Percentiles rank a stretch among this genome's conserved stretches.
Conservation (phyloP, 2,888 invertebrate genomes). For the Limnephilus rhombicus region DNA sequence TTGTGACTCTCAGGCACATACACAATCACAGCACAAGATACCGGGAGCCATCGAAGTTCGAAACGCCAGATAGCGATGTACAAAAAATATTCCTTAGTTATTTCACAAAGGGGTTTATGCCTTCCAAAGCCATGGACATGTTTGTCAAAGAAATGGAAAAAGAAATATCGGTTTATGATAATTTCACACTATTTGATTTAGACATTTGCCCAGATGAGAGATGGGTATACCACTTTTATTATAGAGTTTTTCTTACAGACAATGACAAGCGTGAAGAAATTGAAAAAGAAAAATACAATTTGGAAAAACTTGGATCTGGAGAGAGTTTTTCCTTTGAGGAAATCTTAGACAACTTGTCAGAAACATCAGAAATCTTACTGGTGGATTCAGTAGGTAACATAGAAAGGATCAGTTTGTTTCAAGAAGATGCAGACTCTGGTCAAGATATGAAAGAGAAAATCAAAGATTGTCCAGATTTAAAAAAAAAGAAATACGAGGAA, state of each 20-base stretch:
- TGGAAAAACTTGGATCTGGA: neutral
- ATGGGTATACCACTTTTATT: constrained; percentile 50
- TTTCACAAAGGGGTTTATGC: constrained; percentile 34
- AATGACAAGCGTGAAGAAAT: constrained; percentile 8
- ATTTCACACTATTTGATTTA: constrained; percentile 29
- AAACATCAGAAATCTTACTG: constrained; percentile 48
- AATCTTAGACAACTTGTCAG: constrained; percentile 45
- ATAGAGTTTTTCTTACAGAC: constrained; percentile 19
- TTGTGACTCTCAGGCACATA: constrained; percentile 35
- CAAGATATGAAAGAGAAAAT: neutral
- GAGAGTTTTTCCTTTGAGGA: constrained; percentile 13
- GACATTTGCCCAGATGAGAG: constrained; percentile 42
- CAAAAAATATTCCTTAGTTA: constrained; percentile 35
- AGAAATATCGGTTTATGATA: constrained; percentile 13
- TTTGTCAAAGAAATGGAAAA: constrained; percentile 46
- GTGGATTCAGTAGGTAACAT: constrained; percentile 45
- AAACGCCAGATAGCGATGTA: constrained; percentile 29
- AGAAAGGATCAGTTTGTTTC: constrained; percentile 33
- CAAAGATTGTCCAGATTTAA: neutral
- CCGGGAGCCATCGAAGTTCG: constrained; percentile 20
- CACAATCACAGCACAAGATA: constrained; percentile 33
- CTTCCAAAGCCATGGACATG: constrained; percentile 42
- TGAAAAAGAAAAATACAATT: neutral
- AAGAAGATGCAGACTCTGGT: neutral
- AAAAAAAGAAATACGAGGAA: neutral